Evolutionary conservation across 2,113 vertebrate species (phyloP), one percentile per base, ranked within the genome.

Genomic region (Oplegnathus fasciatus): DNA sequence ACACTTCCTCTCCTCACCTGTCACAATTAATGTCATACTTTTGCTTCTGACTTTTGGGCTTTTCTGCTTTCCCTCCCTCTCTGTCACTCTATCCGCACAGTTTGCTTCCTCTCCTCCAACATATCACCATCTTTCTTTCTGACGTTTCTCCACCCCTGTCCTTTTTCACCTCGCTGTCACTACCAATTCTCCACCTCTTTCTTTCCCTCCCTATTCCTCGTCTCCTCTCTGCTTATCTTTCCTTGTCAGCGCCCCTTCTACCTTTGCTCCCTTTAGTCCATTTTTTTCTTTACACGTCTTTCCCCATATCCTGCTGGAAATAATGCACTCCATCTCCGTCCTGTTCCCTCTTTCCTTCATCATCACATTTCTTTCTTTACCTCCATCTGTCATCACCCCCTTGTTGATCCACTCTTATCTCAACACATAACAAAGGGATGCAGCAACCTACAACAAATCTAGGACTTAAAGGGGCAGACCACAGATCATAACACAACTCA

Each of bases 11-110:
- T 78, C 65, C 82, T 86, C 78, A 80, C 88, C 89, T 91, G 91
- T 92, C 93, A 94, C 67, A 67, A 72, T 87, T 79, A 93, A 90
- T 92, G 90, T 82, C 84, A 82, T 74, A 84, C 58, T 48, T 86
- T 60, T 26, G n/a, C 82, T 24, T 64, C 61, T 57, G 73, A 86
- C 76, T 88, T 85, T 75, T 15, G 46, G 44, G 0, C 5, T 83
- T 86, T 50, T 57, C 74, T 82, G 54, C 73, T 77, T 82, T 62
- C 44, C 54, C 42, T 84, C 75, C 62, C 78, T 64, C 75, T 26
- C 7, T 80, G 71, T 86, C 86, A 81, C 84, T 74, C 85, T 76
- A 84, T 88, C 74, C 70, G 8, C 67, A 57, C 58, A 40, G 22
- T 62, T 37, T 14, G 20, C 67, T 81, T 66, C 83, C 71, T 78